Percentiles rank a stretch among this genome's conserved stretches.
phyloP scores from a whole-genome alignment of 2,888 invertebrate species.

The Coenonympha arcania region DNA sequence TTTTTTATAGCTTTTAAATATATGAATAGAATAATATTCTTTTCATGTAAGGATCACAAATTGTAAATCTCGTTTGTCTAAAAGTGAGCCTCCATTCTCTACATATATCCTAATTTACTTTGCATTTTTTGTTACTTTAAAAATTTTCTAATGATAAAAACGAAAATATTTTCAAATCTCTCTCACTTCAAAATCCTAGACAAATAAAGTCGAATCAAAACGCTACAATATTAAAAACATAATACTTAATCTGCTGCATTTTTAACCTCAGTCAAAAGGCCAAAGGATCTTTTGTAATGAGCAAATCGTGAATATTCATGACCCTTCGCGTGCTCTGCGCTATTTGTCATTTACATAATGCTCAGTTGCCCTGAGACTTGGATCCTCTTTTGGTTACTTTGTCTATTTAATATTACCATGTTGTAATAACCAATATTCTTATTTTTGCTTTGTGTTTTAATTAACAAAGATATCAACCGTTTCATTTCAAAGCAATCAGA shows the following conservation, averaged over 20 bases:
- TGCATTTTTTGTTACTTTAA: too few relatives aligned
- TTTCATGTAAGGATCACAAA: too few relatives aligned
- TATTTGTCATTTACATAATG: constrained; percentile 35
- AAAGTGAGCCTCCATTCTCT: too few relatives aligned
- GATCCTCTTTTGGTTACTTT: constrained; percentile 21
- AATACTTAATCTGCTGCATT: constrained; percentile 21
- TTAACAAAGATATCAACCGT: too few relatives aligned
- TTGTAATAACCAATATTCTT: not conserved
- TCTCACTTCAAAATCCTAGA: not conserved
- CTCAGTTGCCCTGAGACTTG: constrained; percentile 24
- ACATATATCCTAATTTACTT: too few relatives aligned
- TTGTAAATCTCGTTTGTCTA: too few relatives aligned
- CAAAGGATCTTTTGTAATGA: constrained; percentile 26
- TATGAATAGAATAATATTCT: too few relatives aligned
- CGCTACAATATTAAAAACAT: constrained; percentile 10
- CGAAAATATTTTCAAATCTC: too few relatives aligned
- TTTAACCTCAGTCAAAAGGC: constrained; percentile 18
- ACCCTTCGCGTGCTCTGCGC: constrained; percentile 29
- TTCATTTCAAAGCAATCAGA: too few relatives aligned
- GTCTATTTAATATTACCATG: constrained; percentile 19
- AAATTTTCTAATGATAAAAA: not conserved
- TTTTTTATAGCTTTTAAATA: too few relatives aligned
- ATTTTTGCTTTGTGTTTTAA: not conserved
- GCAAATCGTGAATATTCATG: constrained; percentile 34
- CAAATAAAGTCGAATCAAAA: not conserved